A percentile compares a stretch with the other conserved stretches of the same genome.
phyloP scores from a whole-genome alignment of 2,888 invertebrate genomes.

The Abrostola tripartita region DNA sequence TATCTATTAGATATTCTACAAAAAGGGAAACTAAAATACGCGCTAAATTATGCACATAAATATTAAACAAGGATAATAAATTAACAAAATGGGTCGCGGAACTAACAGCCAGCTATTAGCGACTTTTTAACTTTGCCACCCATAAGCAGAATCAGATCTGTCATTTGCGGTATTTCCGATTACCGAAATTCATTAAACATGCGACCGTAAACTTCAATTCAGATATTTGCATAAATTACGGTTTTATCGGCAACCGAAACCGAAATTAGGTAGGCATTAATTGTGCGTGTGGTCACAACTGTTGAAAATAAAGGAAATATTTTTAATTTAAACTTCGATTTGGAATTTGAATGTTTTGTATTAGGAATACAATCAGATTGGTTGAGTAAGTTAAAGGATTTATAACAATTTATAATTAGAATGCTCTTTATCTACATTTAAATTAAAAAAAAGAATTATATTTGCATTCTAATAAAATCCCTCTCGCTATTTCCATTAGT shows the following conservation, averaged over 20 bases:
- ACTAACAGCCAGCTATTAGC: slow-evolving; percentile 50
- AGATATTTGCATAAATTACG: slow-evolving; percentile 81
- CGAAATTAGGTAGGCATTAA: slow-evolving; percentile 76
- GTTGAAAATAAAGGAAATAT: slow-evolving; percentile 36
- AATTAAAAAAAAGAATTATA: no score
- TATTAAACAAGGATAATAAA: slow-evolving; percentile 47
- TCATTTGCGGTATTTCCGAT: slow-evolving; percentile 84
- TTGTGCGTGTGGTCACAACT: slow-evolving; percentile 69
- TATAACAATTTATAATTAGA: no score
- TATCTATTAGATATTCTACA: slow-evolving; percentile 3
- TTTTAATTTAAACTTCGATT: slow-evolving; percentile 34
- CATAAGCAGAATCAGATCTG: slow-evolving; percentile 59
- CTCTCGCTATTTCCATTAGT: no score
- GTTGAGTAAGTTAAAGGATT: no score
- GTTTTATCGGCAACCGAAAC: slow-evolving; percentile 76
- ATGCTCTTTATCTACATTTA: no score
- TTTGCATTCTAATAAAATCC: no score
- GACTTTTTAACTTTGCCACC: slow-evolving; percentile 64
- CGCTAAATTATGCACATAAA: slow-evolving; percentile 44
- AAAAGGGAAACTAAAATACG: slow-evolving; percentile 20
- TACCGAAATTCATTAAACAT: slow-evolving; percentile 75
- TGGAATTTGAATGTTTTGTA: no score
- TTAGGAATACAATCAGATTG: no score
- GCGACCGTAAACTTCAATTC: slow-evolving; percentile 68
- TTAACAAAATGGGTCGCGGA: slow-evolving; percentile 39